Evolutionary conservation across 2,888 invertebrate species (phyloP).

Genomic region (Fissipunctia ypsillon): DNA sequence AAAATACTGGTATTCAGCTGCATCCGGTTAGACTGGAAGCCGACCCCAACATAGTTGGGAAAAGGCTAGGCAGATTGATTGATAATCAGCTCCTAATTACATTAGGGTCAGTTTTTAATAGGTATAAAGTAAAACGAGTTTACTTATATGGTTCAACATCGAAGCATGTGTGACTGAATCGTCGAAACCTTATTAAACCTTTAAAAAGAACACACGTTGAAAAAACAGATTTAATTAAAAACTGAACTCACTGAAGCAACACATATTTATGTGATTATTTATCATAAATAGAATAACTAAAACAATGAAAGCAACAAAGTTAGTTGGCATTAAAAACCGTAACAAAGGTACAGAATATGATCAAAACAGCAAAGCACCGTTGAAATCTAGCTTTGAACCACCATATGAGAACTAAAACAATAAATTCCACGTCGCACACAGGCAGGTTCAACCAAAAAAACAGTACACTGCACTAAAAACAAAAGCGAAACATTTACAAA

Average conservation of each 20-base stretch:
- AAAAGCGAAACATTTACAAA: constrained; percentile 60
- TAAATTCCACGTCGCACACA: constrained; percentile 29
- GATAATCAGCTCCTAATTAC: background rate
- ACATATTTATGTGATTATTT: background rate
- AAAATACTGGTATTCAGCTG: no score
- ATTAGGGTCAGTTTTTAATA: background rate
- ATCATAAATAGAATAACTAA: background rate
- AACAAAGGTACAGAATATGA: constrained; percentile 5
- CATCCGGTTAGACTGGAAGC: no score
- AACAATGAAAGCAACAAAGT: background rate
- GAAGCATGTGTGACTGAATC: background rate
- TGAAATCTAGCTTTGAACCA: background rate
- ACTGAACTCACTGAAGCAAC: background rate
- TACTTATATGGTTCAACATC: background rate
- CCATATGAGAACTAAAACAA: constrained; percentile 27
- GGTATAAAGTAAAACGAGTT: background rate
- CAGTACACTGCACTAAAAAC: constrained; percentile 52
- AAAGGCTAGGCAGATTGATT: no score
- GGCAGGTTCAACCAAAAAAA: constrained; percentile 31
- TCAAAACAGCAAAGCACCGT: background rate
- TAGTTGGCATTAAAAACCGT: background rate
- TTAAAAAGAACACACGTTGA: background rate
- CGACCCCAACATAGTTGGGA: no score
- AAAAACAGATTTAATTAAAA: background rate
- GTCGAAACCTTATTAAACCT: no score